Evolutionary conservation across 2,888 invertebrate genomes (phyloP), one percentile per base, ranked within the genome.

Genomic region (Mythimna loreyi): DNA sequence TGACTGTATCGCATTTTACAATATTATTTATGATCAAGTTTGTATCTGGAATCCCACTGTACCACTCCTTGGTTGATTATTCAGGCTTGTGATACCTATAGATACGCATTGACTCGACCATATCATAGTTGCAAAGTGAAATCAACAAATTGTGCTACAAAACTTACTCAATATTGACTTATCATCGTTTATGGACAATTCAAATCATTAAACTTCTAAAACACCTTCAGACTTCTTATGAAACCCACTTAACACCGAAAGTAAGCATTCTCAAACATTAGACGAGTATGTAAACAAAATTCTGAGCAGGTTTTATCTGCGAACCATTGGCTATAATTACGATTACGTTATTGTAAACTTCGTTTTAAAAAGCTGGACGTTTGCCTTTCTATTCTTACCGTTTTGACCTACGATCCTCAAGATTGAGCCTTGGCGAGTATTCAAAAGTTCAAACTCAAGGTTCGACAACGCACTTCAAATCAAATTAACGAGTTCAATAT

Each of bases 401-500:
- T 79, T 64, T 69, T 80, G 53, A 57, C 80, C 58, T 70, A 62
- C 65, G 70, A 50, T 62, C 58, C 25, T 59, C 56, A 70, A 45
- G 63, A 60, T 49, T 58, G 61, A 55, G 55, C 70, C 70, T 78
- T 78, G 80, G 70, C 58, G 16, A 62, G 30, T 61, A 80, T 80
- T 78, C 80, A 78, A 78, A 66, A 78, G 78, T 78, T 78, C 76
- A 71, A 60, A 71, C 78, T 78, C 80, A 80, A 78, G 78, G 78
- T 80, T 80, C 52, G 52, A 55, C 43, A 36, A 60, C 7, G 58
- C 55, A 62, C 59, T 28, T 71, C 30, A n/a, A 62, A 50, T 21
- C 30, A 49, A 67, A 53, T 36, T 21, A 74, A 67, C 16, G 13
- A 56, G 49, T 67, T 72, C 50, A 61, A 40, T 67, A 72, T 16